Evolutionary conservation across 1,140 invertebrate genomes (phyloP), one percentile per base, ranked within the genome.

Genomic region (Drosophila nasuta): DNA sequence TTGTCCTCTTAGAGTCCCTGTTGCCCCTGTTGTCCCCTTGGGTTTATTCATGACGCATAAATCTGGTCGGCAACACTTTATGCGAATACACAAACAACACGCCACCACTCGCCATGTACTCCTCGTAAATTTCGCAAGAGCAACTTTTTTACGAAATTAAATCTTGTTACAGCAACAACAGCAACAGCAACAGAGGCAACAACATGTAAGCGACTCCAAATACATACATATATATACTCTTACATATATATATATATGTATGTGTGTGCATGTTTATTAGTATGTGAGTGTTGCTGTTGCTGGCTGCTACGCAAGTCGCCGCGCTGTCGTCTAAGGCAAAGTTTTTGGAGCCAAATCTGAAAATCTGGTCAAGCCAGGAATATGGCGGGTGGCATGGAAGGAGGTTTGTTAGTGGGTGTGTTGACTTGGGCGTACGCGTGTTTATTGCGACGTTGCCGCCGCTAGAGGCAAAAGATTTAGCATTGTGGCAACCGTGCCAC

Each of bases 121-220:
- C 73, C 86, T 90, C 86, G 70, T 90, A 90, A 90, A 90, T 90
- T 87, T 85, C 75, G 64, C 81, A 73, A 73, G 81, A 91, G 82
- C 85, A 90, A 90, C 86, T 90, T 90, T 89, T 90, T 90, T 90
- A 90, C 86, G 82, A 90, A 90, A 90, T 90, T 82, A 90, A 90
- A 90, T 90, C 86, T 90, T 90, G 86, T 86, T 72, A 89, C 85
- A 89, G 77, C 85, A 81, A 79, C 79, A 79, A 79, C 73, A 79
- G 11, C 17, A 54, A 28, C 15, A 15, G 15, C 15, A 15, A 15
- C 15, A 67, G 20, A 33, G 33, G 38, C 38, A 38, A 41, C 38
- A 41, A 41, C 54, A 51, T 64, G 52, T 62, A 60, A 57, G 64
- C 51, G 49, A 68, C 56, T 67, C 28, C 66, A 54, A 64, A 58